Conservation (phyloP, 2,888 invertebrate species). For the Priocnemis perturbator region DNA sequence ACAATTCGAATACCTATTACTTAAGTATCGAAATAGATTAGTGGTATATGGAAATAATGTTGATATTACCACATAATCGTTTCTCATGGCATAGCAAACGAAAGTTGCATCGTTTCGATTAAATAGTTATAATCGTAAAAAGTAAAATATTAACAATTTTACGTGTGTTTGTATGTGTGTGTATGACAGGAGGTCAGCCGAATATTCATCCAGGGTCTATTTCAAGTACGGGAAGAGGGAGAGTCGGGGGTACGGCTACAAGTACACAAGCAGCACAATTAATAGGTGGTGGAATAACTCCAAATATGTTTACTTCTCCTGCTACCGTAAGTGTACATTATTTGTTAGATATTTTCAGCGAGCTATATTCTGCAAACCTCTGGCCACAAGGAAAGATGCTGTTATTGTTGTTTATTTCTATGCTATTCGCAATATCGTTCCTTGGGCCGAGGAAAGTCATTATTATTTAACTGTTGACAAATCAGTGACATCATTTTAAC, state of each 20-base stretch:
- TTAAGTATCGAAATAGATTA: too few relatives aligned
- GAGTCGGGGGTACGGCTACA: slow-evolving; percentile 79
- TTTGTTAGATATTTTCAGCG: slow-evolving; percentile 42
- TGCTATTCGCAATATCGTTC: not conserved
- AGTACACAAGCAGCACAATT: slow-evolving; percentile 80
- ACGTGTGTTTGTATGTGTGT: slow-evolving; percentile 24
- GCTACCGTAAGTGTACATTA: slow-evolving; percentile 70
- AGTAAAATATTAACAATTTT: too few relatives aligned
- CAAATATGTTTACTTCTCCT: slow-evolving; percentile 79
- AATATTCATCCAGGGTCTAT: slow-evolving; percentile 82
- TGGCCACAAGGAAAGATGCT: too few relatives aligned
- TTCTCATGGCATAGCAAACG: too few relatives aligned
- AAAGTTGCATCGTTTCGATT: too few relatives aligned
- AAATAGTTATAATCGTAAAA: too few relatives aligned
- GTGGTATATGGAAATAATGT: too few relatives aligned
- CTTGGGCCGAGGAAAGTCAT: not conserved
- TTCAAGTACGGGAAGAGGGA: slow-evolving; percentile 80
- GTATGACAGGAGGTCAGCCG: slow-evolving; percentile 76
- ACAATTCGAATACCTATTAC: too few relatives aligned
- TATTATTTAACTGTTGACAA: too few relatives aligned
- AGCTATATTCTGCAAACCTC: slow-evolving; percentile 41
- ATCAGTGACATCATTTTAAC: too few relatives aligned
- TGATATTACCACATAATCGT: too few relatives aligned
- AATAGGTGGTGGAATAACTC: slow-evolving; percentile 84
- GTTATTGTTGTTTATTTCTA: too few relatives aligned